phyloP scores from a whole-genome alignment of 2,888 invertebrate species.

The Pterostichus madidus region DNA sequence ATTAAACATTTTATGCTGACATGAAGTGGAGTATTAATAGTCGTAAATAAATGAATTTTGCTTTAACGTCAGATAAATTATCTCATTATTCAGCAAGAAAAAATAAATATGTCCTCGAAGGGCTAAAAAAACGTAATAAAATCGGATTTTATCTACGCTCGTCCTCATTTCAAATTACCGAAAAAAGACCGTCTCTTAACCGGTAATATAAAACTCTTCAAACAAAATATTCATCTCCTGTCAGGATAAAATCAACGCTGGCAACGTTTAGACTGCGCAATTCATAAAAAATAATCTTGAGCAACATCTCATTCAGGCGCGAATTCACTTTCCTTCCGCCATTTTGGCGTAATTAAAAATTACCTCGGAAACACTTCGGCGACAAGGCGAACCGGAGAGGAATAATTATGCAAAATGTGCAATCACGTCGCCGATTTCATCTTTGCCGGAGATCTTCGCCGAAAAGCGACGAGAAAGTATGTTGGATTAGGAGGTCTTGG shows the following conservation, averaged over 20 bases:
- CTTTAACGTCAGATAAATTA: constrained; percentile 7
- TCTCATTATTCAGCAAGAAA: constrained; percentile 18
- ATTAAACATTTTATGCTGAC: not conserved
- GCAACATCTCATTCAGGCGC: constrained; percentile 51
- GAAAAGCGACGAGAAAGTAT: constrained; percentile 12
- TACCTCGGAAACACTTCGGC: constrained; percentile 58
- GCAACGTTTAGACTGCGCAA: constrained; percentile 38
- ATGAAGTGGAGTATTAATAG: not conserved
- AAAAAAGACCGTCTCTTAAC: constrained; percentile 4
- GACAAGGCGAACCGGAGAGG: constrained; percentile 38
- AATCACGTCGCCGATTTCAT: constrained; percentile 57
- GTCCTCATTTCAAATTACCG: constrained; percentile 34
- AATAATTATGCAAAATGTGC: constrained; percentile 65
- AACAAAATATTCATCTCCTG: constrained; percentile 52
- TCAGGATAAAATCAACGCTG: constrained; percentile 17
- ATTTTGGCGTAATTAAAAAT: constrained; percentile 65
- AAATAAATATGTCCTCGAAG: constrained; percentile 33
- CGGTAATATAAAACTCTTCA: constrained; percentile 52
- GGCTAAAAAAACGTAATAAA: constrained; percentile 44
- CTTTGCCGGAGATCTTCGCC: not conserved
- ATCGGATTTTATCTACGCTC: constrained; percentile 27
- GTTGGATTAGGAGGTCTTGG: constrained; percentile 39
- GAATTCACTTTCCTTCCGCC: constrained; percentile 54
- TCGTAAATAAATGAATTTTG: constrained; percentile 4
- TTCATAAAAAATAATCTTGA: constrained; percentile 64